Base-by-base conservation (phyloP, 2,888 invertebrate species). In the Callinectes sapidus region DNA sequence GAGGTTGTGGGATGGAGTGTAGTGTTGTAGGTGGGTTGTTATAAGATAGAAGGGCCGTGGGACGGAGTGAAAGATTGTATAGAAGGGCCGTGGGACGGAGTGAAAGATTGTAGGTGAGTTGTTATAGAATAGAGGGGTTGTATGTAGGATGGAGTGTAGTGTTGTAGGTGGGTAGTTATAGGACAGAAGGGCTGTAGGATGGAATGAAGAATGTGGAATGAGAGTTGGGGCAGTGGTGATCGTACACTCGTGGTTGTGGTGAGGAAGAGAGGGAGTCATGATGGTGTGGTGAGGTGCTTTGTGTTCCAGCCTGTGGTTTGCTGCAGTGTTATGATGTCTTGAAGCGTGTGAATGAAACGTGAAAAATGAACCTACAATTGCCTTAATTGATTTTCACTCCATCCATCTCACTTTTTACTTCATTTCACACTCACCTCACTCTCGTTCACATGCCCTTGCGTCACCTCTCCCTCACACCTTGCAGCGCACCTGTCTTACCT, bases 301-400 rank as follows among this genome's bases (percentile, higher is more conserved):
- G 61, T 61, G 61, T 8, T n/a, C n/a, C 71, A n/a, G 71, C 5
- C n/a, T 48, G 32, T 86, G 16, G 86, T 18, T 85, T 16, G 39
- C 14, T 39, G 39, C 39, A 13, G 42, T n/a, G 71, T 71, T 28
- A 71, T n/a, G 71, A 71, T n/a, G 28, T 10, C n/a, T 6, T 13
- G 23, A 10, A 71, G n/a, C 28, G 71, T 71, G 71, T 71, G 71
- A 71, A 71, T 71, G 71, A 71, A 71, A n/a, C 10, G 10, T 71
- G 71, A 71, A 71, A n/a, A 71, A 71, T n/a, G 8, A 71, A 28
- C 71, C 71, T 71, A 71, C 10, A 71, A 71, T 71, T 28, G 71
- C 71, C 71, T 71, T 71, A 71, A 71, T 71, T 28, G 71, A 71
- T 71, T 71, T 71, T 13, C 71, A 28, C 71, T n/a, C 71, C 81